Evolutionary conservation across 92 coral and sea anemone genomes (phyloP), one percentile per base, ranked within the genome.

Genomic region (Actinernus sp.): DNA sequence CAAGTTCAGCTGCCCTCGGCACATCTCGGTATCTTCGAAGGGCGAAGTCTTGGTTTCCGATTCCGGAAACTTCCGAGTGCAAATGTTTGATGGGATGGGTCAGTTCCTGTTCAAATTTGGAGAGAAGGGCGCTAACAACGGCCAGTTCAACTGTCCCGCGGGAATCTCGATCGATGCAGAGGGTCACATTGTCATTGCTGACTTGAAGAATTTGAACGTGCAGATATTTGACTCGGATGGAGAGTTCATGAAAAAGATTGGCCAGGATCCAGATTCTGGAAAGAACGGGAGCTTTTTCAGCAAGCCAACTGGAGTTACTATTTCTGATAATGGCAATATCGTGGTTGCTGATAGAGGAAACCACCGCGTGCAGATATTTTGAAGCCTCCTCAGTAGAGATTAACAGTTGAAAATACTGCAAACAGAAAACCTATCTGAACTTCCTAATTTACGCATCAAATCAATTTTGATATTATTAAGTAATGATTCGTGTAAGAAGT

Each of bases 91-190:
- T 76, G 49, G 71, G 7, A 73, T 59, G 18, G 96, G 96, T 6
- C 60, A 68, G 25, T 89, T 89, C 65, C 29, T 78, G 46, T 77
- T 40, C 54, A 89, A 85, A 60, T 79, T 89, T 63, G 96, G 92
- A 7, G 87, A 73, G 58, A 89, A 89, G 31, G 96, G 96, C 11
- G 63, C 27, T 28, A 78, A 65, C 46, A 63, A 67, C 18, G 97
- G 97, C 3, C 94, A 91, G 76, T 75, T 94, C 25, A 75, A 72
- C 58, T 85, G 97, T 38, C 98, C 98, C 0, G 93, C 96, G 31
- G 98, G 98, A 16, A 58, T 94, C 26, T 92, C 92, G 2, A 84
- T 85, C 7, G 97, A 93, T 57, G 74, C 93, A 10, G 89, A 83
- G 64, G 89, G 93, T 4, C 94, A 85, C 50, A 74, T 93, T 26